phyloP scores from a whole-genome alignment of 2,113 vertebrate species.

The Zapus hudsonius region DNA sequence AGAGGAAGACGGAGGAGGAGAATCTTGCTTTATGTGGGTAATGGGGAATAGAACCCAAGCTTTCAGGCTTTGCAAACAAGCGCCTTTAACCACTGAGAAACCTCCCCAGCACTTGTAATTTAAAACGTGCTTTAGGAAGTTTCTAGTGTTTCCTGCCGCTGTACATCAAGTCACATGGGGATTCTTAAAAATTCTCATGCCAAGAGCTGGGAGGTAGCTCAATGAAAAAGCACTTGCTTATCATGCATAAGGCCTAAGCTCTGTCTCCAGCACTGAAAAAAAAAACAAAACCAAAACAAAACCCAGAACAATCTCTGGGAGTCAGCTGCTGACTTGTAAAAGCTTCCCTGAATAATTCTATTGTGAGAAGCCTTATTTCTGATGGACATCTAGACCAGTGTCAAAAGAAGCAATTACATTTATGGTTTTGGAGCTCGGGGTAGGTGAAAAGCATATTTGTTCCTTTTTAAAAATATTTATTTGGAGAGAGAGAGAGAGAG shows the following conservation, averaged over 20 bases:
- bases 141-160: not conserved
- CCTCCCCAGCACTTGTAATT: not conserved
- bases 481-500: too few species aligned
- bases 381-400: not conserved
- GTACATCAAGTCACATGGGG: not conserved
- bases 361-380: not conserved
- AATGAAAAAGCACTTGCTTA: not conserved
- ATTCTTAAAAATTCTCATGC: not conserved
- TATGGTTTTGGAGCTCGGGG: not conserved
- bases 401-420: not conserved
- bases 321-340: not conserved
- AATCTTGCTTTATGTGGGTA: too few species aligned
- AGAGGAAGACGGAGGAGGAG: too few species aligned
- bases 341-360: not conserved
- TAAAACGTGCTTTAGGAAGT: constrained; percentile 11
- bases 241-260: not conserved
- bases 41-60: too few species aligned
- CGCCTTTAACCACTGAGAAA: too few species aligned
- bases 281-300: too few species aligned
- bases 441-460: not conserved
- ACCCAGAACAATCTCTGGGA: not conserved
- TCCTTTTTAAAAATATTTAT: too few species aligned
- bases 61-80: too few species aligned
- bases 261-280: not conserved
- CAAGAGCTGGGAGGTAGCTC: not conserved